These are phyloP conservation scores for Pedetes capensis DNA, from an alignment of 2,113 vertebrate genomes.

Conservation along the genomic window DNA sequence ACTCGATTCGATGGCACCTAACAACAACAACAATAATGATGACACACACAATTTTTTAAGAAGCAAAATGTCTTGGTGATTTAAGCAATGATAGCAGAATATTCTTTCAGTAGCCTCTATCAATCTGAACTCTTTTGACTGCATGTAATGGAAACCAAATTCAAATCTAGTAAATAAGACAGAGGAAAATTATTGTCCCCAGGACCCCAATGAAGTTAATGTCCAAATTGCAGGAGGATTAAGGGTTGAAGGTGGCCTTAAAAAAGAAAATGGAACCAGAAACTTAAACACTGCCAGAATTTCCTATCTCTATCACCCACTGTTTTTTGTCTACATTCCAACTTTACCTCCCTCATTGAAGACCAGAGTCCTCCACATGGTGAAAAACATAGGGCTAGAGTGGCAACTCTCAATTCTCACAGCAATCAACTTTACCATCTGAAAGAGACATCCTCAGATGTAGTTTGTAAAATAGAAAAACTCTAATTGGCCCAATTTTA, in stretches of 20 bases:
- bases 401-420: background rate
- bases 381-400: background rate
- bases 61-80: background rate
- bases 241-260: background rate
- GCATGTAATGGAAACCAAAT: conserved; percentile 18
- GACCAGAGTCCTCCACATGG: background rate
- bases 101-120: background rate
- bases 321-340: background rate
- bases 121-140: background rate
- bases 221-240: background rate
- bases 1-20: too few species aligned
- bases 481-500: background rate
- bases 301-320: background rate
- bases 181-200: background rate
- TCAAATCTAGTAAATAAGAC: background rate
- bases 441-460: background rate
- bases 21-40: too few species aligned
- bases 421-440: background rate
- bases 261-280: background rate
- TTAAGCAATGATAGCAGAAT: background rate
- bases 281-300: background rate
- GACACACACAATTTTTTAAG: background rate
- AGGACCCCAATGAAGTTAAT: background rate
- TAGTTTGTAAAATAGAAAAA: background rate
- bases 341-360: background rate